Evolutionary conservation across 1,140 invertebrate genomes (phyloP).

Genomic region (Hycleus phaleratus): DNA sequence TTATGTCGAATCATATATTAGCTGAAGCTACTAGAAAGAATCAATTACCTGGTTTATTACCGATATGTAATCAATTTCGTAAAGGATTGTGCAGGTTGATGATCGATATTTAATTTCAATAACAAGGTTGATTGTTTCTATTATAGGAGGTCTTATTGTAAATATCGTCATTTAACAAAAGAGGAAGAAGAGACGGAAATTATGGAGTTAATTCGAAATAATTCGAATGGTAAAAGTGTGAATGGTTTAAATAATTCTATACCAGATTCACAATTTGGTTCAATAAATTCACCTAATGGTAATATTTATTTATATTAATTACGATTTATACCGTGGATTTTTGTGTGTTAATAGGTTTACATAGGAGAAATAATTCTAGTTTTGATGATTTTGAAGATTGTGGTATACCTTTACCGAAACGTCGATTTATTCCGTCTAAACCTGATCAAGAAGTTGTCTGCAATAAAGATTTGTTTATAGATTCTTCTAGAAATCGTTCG

Average conservation of each 20-base stretch:
- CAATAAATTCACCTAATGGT: not conserved
- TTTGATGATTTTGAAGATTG: constrained; percentile 29
- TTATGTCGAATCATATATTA: constrained; percentile 54
- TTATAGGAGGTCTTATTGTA: constrained; percentile 36
- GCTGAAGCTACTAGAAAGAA: constrained; percentile 41
- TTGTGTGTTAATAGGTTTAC: not conserved
- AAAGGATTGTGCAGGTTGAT: constrained; percentile 60
- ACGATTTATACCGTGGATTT: no score
- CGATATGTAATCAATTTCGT: constrained; percentile 69
- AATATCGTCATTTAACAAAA: constrained; percentile 48
- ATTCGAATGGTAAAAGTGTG: constrained; percentile 22
- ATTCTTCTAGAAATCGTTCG: constrained; percentile 12
- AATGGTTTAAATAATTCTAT: constrained; percentile 19
- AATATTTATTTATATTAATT: no score
- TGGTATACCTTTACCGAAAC: constrained; percentile 30
- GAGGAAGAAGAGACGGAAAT: constrained; percentile 43
- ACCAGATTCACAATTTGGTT: constrained; percentile 23
- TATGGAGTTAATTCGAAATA: constrained; percentile 33
- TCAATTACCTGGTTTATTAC: constrained; percentile 41
- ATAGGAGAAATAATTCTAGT: constrained; percentile 19
- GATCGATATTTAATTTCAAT: constrained; percentile 33
- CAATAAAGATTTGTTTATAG: constrained; percentile 1
- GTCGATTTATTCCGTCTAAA: constrained; percentile 18
- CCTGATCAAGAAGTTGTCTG: constrained; percentile 16
- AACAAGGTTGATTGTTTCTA: not conserved